Evolutionary conservation across 37 sponge, comb jelly and placozoan genomes (phyloP).

Genomic region (Ephydatia muelleri): DNA sequence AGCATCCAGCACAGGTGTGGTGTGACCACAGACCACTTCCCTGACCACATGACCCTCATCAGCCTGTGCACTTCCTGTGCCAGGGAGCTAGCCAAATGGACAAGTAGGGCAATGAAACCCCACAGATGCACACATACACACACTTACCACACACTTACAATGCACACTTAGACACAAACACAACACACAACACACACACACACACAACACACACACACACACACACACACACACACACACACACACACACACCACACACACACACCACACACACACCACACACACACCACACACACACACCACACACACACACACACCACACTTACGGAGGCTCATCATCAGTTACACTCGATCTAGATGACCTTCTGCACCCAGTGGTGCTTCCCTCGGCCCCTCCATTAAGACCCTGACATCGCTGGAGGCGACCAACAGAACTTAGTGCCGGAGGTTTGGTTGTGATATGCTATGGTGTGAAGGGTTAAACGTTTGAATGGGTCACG

Average conservation of each 20-base stretch:
- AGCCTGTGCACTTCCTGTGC: conserved; percentile 54
- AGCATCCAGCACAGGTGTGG: conserved; percentile 72
- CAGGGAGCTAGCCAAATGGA: conserved; percentile 8
- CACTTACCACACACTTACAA: not conserved
- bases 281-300: too few species aligned
- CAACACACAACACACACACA: too few species aligned
- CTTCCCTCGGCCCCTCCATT: too few species aligned
- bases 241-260: too few species aligned
- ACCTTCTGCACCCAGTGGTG: too few species aligned
- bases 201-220: too few species aligned
- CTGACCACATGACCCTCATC: conserved; percentile 83
- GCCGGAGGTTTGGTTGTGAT: not conserved
- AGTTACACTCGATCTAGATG: too few species aligned
- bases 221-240: too few species aligned
- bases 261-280: too few species aligned
- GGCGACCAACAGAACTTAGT: not conserved
- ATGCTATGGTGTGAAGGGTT: not conserved
- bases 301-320: too few species aligned
- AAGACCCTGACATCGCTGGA: not conserved
- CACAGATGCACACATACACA: not conserved
- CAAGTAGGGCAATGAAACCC: not conserved
- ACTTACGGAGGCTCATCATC: too few species aligned
- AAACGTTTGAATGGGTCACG: too few species aligned
- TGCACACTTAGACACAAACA: not conserved
- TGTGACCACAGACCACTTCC: conserved; percentile 85